phyloP scores from a whole-genome alignment of 35 echinoderm and acorn worm species.

The Nesometra sesokonis region DNA sequence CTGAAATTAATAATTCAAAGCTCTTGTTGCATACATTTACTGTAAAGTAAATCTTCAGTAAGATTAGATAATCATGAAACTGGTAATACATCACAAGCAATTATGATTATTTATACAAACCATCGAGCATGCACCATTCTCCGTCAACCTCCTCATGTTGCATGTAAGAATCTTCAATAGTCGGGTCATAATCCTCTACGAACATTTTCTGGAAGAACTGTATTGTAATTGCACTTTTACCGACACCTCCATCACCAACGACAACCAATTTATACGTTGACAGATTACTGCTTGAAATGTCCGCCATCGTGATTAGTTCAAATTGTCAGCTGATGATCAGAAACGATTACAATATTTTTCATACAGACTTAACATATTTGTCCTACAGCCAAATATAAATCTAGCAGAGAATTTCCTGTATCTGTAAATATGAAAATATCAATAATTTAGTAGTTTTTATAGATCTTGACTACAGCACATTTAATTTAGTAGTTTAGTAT shows the following conservation, averaged over 20 bases:
- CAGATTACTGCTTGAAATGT: constrained; percentile 85
- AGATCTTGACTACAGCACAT: too few relatives aligned
- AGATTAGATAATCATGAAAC: too few relatives aligned
- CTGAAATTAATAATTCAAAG: too few relatives aligned
- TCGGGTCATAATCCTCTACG: constrained; percentile 93
- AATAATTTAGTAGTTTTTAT: too few relatives aligned
- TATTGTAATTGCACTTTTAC: constrained; percentile 97
- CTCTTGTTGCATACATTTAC: too few relatives aligned
- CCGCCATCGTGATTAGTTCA: constrained; percentile 24
- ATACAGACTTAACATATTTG: background rate
- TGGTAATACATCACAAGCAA: background rate
- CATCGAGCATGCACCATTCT: constrained; percentile 93
- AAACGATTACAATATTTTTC: background rate
- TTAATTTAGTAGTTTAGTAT: too few relatives aligned
- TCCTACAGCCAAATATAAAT: background rate
- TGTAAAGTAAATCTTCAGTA: too few relatives aligned
- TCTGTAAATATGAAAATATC: too few relatives aligned
- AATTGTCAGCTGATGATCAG: background rate
- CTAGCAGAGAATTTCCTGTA: too few relatives aligned
- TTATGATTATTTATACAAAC: constrained; percentile 34
- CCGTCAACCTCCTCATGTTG: constrained; percentile 98
- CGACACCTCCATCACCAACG: constrained; percentile 92
- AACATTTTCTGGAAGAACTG: constrained; percentile 99
- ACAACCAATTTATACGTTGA: constrained; percentile 94
- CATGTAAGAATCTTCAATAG: constrained; percentile 95